Percentiles rank a stretch among this genome's conserved stretches.
Evolutionary conservation across 2,888 invertebrate species (phyloP).

Genomic region (Altica lythri): DNA sequence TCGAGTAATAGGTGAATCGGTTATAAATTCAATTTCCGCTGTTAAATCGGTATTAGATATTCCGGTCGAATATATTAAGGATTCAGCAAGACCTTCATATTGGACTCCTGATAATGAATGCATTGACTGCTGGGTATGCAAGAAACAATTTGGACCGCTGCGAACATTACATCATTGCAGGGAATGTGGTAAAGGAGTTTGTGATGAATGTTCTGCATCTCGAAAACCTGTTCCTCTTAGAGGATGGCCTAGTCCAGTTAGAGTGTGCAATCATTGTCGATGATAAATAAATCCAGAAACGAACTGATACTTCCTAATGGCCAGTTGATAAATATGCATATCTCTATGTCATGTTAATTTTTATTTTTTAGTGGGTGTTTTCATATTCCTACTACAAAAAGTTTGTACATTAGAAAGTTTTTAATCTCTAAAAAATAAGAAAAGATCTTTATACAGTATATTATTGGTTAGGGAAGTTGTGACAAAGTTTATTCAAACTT

Average conservation of each 20-base stretch:
- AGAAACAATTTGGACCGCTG: conserved; percentile 62
- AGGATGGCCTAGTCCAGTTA: conserved; percentile 73
- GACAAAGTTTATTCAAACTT: neutral
- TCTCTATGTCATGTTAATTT: neutral
- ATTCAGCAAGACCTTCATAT: conserved; percentile 74
- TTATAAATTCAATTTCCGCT: conserved; percentile 71
- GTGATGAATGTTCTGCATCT: conserved; percentile 64
- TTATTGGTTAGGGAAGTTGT: neutral
- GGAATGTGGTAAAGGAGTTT: conserved; percentile 74
- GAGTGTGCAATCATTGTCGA: conserved; percentile 74
- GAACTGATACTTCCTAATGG: neutral
- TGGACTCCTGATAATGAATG: conserved; percentile 80
- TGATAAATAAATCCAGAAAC: conserved; percentile 12
- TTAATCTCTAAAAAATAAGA: neutral
- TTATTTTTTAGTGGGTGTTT: neutral
- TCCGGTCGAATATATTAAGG: conserved; percentile 78
- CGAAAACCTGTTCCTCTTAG: conserved; percentile 71
- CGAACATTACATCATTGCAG: conserved; percentile 70
- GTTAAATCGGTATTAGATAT: conserved; percentile 74
- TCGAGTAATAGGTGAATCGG: conserved; percentile 62
- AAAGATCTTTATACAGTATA: neutral
- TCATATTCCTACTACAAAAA: neutral
- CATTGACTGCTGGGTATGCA: conserved; percentile 68
- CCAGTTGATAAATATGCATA: neutral
- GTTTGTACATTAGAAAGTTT: neutral